Evolutionary conservation across 2,888 invertebrate genomes (phyloP).

Genomic region (Notocelia uddmanniana): DNA sequence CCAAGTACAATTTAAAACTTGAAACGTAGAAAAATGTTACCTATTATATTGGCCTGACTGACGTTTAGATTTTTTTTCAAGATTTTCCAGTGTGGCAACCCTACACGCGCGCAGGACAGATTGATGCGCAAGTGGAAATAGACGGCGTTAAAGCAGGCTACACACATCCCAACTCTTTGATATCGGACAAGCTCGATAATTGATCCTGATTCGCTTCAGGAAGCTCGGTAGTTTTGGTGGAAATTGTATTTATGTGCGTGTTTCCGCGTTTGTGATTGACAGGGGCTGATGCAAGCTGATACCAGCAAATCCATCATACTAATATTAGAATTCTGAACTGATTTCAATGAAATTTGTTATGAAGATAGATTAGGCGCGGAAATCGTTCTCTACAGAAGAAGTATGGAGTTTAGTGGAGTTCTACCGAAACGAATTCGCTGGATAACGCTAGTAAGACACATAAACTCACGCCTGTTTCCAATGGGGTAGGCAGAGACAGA

Average conservation of each 20-base stretch:
- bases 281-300: not conserved
- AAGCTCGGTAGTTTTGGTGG: slow-evolving; percentile 26
- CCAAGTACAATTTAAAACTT: too few relatives aligned
- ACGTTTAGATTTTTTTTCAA: slow-evolving; percentile 4
- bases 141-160: slow-evolving; percentile 37
- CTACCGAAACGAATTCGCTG: too few relatives aligned
- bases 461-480: too few relatives aligned
- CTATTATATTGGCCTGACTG: not conserved
- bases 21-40: not conserved
- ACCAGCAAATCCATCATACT: not conserved
- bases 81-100: slow-evolving; percentile 22
- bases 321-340: not conserved
- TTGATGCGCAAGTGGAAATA: slow-evolving; percentile 46
- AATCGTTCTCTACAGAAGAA: too few relatives aligned
- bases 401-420: too few relatives aligned
- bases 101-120: slow-evolving; percentile 41
- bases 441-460: too few relatives aligned
- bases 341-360: too few relatives aligned
- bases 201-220: slow-evolving; percentile 40
- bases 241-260: slow-evolving; percentile 28
- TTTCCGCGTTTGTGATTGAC: slow-evolving; percentile 31
- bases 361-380: too few relatives aligned
- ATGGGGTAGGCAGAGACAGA: too few relatives aligned
- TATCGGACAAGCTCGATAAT: slow-evolving; percentile 44
- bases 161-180: slow-evolving; percentile 42